Base-by-base conservation (phyloP, 2,888 invertebrate species). In the Drosophila tripunctata region DNA sequence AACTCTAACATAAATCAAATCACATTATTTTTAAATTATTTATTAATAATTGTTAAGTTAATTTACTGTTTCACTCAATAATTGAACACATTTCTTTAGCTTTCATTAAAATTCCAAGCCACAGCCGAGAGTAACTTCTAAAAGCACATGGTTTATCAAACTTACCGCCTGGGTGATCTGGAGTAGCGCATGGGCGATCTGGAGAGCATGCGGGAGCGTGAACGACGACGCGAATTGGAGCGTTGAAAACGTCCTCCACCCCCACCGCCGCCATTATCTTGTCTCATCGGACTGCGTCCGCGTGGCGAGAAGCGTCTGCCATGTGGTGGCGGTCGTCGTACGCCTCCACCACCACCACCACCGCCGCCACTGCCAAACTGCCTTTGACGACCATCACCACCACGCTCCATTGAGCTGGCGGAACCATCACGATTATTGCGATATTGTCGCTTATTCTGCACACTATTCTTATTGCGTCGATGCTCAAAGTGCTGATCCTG, bases 391-490 rank as follows among this genome's bases (percentile, higher is more conserved):
- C 75, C 80, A 33, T 86, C 79, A 10, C 83, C 85, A 43, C 83
- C 86, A 45, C 88, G 88, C 51, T 90, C 91, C n/a, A 90, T 77
- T 2, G 91, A 91, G 52, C 90, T 90, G 21, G 93, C 95, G 3
- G 96, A 96, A 87, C 96, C 96, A 5, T 81, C 81, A 62, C 96
- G 95, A 89, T 97, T 96, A 55, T 96, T 96, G 10, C 97, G 93
- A 89, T 97, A 97, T 74, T 97, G 97, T 7, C 97, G 94, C 88
- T 97, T 97, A 90, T 96, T 96, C 90, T 97, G 97, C 8, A 96
- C 94, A 91, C 96, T 93, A 91, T 96, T 93, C 91, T 95, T 94
- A 92, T 96, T 95, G 92, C 96, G 93, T 84, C 94, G 92, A 71
- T 95, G 94, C 89, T 95, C 95, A 89, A 95, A 95, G 8, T 68